Evolutionary conservation across 92 coral and sea anemone genomes (phyloP).

Genomic region (Isaurus tuberculatus): DNA sequence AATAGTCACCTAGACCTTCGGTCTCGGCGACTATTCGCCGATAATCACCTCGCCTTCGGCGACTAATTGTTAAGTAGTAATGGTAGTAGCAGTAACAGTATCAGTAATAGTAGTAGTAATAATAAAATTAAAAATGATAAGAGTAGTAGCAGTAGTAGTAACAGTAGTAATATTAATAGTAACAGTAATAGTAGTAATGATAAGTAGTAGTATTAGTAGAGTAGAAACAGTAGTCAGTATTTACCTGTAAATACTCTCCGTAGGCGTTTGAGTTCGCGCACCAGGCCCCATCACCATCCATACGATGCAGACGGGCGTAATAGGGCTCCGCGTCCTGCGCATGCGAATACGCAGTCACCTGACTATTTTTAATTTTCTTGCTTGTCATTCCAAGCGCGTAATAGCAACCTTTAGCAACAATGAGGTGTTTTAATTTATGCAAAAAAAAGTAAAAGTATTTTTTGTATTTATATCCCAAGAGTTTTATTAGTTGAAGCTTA

Average conservation of each 20-base stretch:
- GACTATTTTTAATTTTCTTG: constrained; percentile 53
- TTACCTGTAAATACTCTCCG: constrained; percentile 83
- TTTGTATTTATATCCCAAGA: too few relatives aligned
- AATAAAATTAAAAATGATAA: too few relatives aligned
- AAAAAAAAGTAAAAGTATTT: not conserved
- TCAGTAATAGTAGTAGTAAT: not conserved
- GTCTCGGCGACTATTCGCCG: too few relatives aligned
- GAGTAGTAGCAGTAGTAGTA: not conserved
- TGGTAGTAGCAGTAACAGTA: not conserved
- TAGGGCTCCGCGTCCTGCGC: constrained; percentile 54
- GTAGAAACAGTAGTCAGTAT: not conserved
- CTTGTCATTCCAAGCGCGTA: constrained; percentile 77
- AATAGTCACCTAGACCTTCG: too few relatives aligned
- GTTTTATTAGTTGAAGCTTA: too few relatives aligned
- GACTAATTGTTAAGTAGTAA: not conserved
- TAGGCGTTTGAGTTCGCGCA: constrained; percentile 64
- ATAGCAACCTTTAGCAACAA: constrained; percentile 58
- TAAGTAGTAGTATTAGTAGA: not conserved
- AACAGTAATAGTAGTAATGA: not conserved
- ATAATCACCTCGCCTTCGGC: too few relatives aligned
- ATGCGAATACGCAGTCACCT: constrained; percentile 69
- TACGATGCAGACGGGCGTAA: constrained; percentile 76
- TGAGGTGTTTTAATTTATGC: not conserved
- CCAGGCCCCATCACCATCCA: constrained; percentile 83
- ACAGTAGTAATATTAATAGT: not conserved